These are phyloP conservation scores for Rhinichthys klamathensis DNA, from an alignment of 2,113 vertebrate genomes.

Conservation along the genomic window DNA sequence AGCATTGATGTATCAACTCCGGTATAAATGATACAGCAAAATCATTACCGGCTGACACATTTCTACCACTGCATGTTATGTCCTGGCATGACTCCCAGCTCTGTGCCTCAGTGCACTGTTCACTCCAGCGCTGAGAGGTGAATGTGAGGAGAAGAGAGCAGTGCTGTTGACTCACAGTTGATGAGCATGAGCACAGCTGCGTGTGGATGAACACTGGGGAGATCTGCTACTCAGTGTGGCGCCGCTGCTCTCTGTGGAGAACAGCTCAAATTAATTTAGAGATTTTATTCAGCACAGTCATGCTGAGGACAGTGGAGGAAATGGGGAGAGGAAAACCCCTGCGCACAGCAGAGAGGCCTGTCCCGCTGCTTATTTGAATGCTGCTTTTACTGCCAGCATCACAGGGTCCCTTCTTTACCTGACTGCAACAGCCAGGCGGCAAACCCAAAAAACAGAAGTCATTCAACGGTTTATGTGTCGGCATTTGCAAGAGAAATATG, in stretches of 20 bases:
- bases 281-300: constrained; percentile 58
- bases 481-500: not conserved
- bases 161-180: constrained; percentile 21
- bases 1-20: too few species aligned
- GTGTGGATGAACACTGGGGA: constrained; percentile 42
- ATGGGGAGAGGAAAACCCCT: constrained; percentile 25
- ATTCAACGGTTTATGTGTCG: not conserved
- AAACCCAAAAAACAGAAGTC: constrained; percentile 16
- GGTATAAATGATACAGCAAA: not conserved
- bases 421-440: not conserved
- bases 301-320: constrained; percentile 38
- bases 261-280: constrained; percentile 60
- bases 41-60: not conserved
- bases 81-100: not conserved
- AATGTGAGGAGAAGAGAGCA: not conserved
- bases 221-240: constrained; percentile 28
- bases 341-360: constrained; percentile 23
- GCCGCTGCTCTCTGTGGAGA: constrained; percentile 49
- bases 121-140: not conserved
- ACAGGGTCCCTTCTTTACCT: constrained; percentile 5
- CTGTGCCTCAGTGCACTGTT: not conserved
- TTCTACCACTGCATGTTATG: not conserved
- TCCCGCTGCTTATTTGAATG: constrained; percentile 44
- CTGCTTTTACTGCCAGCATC: constrained; percentile 37
- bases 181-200: constrained; percentile 52